A percentile compares a stretch with the other conserved stretches of the same genome.
phyloP scores from a whole-genome alignment of 1,140 invertebrate genomes.

The Pseudomyrmex cubaensis region DNA sequence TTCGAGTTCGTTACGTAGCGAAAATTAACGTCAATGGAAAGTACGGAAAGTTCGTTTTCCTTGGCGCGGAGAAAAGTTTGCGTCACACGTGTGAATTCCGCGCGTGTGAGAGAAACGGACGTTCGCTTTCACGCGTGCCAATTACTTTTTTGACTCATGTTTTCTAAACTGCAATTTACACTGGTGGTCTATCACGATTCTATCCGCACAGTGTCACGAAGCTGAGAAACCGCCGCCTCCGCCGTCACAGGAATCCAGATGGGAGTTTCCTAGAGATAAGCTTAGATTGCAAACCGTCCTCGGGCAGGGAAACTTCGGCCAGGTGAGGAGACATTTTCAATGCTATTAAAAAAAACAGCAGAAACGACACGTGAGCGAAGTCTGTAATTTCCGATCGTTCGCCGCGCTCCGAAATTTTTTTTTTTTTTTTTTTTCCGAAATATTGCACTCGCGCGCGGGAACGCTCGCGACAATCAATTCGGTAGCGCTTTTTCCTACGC shows the following conservation, averaged over 20 bases:
- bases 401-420: not conserved
- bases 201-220: conserved; percentile 80
- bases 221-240: conserved; percentile 84
- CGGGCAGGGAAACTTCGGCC: conserved; percentile 94
- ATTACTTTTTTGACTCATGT: conserved; percentile 47
- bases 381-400: conserved; percentile 25
- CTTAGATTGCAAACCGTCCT: conserved; percentile 92
- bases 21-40: conserved; percentile 1
- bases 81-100: conserved; percentile 11
- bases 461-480: not conserved
- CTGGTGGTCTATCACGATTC: conserved; percentile 4
- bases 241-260: conserved; percentile 86
- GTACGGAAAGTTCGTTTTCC: not conserved
- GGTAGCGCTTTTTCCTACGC: not conserved
- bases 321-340: conserved; percentile 85
- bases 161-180: conserved; percentile 51
- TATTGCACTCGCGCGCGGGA: not conserved
- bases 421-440: no score
- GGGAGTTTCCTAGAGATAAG: conserved; percentile 92
- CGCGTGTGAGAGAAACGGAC: not conserved
- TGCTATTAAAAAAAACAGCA: not conserved
- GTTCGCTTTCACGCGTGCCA: conserved; percentile 21
- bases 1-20: not conserved
- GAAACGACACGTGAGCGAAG: not conserved
- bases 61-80: not conserved